phyloP scores from a whole-genome alignment of 2,113 vertebrate genomes.

The Hydropotes inermis region DNA sequence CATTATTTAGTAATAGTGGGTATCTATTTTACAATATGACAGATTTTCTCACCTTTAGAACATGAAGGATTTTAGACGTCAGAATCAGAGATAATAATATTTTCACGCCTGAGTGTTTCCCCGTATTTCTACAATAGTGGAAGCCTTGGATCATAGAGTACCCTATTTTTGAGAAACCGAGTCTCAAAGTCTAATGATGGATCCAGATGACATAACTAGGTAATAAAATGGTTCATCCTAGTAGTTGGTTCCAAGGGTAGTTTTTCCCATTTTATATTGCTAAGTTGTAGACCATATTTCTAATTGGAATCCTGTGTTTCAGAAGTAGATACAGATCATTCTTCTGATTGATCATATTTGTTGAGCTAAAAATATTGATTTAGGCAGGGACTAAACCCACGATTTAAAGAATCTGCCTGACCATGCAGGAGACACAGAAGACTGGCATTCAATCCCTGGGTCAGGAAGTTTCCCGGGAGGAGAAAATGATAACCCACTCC shows the following conservation, averaged over 20 bases:
- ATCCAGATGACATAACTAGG: background rate
- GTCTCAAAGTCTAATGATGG: background rate
- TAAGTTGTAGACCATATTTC: background rate
- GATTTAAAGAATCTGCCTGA: background rate
- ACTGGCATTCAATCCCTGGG: background rate
- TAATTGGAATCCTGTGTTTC: background rate
- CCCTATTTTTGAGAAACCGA: background rate
- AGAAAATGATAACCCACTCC: background rate
- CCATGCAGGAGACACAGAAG: background rate
- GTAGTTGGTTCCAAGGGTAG: background rate
- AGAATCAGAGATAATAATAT: background rate
- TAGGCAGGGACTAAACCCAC: background rate
- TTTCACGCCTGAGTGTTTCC: background rate
- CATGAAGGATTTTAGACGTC: background rate
- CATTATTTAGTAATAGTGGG: background rate
- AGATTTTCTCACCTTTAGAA: background rate
- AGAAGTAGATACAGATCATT: background rate
- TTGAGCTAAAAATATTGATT: background rate
- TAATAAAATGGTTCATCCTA: background rate
- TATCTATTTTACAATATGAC: background rate
- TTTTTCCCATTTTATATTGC: background rate
- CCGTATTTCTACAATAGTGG: background rate
- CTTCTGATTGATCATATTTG: background rate
- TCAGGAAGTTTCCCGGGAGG: background rate
- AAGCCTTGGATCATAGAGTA: background rate